A percentile compares a stretch with the other conserved stretches of the same genome.
These are phyloP conservation scores for Drosophila miranda DNA, from an alignment of 1,140 invertebrate genomes.

Conservation along the genomic window DNA sequence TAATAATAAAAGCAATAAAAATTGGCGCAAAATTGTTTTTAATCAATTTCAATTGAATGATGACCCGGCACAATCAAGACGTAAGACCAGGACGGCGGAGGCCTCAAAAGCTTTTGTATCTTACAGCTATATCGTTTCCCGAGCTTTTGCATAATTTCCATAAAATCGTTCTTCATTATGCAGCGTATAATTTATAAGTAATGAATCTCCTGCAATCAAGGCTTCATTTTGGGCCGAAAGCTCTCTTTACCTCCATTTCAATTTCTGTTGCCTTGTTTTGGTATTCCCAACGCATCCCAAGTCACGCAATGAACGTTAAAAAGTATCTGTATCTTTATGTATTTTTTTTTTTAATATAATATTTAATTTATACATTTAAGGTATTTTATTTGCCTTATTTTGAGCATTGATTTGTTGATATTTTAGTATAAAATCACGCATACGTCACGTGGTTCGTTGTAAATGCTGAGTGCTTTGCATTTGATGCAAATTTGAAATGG, in stretches of 20 bases:
- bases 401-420: too few relatives aligned
- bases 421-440: too few relatives aligned
- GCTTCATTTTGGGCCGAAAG: background rate
- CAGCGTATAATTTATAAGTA: too few relatives aligned
- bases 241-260: background rate
- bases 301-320: conserved; percentile 4
- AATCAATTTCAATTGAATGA: conserved; percentile 82
- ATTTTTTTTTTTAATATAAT: too few relatives aligned
- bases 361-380: too few relatives aligned
- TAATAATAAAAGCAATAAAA: conserved; percentile 28
- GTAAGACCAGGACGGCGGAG: conserved; percentile 15
- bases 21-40: conserved; percentile 75
- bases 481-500: too few relatives aligned
- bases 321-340: too few relatives aligned
- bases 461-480: too few relatives aligned
- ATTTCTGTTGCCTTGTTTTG: conserved; percentile 7
- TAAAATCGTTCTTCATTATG: too few relatives aligned
- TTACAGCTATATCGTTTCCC: conserved; percentile 1
- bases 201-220: too few relatives aligned
- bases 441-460: too few relatives aligned
- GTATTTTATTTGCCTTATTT: too few relatives aligned
- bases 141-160: conserved; percentile 1
- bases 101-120: conserved; percentile 27
- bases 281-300: background rate
- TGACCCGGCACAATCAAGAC: conserved; percentile 73